A percentile compares a stretch with the other conserved stretches of the same genome.
These are phyloP conservation scores for Rhineura floridana DNA, from an alignment of 2,113 vertebrate species.

Conservation along the genomic window DNA sequence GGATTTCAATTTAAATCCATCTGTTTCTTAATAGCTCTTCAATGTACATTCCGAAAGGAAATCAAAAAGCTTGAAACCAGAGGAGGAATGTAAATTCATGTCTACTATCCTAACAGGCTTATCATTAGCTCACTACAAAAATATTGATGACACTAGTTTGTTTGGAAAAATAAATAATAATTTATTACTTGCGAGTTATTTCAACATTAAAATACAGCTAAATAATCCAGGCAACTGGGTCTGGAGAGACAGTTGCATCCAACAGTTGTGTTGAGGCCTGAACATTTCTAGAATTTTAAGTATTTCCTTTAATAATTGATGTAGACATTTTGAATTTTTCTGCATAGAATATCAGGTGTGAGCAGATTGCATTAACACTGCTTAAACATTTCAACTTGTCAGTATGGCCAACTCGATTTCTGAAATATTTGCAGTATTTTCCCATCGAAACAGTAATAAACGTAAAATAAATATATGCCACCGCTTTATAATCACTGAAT, in stretches of 20 bases:
- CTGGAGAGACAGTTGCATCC: conserved; percentile 80
- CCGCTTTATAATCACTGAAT: conserved; percentile 87
- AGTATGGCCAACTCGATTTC: conserved; percentile 86
- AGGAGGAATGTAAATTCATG: conserved; percentile 9
- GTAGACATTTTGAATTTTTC: conserved; percentile 86
- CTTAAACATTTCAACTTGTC: conserved; percentile 89
- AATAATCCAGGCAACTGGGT: conserved; percentile 63
- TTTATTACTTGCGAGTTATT: conserved; percentile 63
- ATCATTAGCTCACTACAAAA: conserved; percentile 43
- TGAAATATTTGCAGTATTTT: conserved; percentile 90
- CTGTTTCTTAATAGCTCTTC: conserved; percentile 2
- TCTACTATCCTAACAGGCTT: conserved; percentile 20
- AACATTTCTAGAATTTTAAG: conserved; percentile 81
- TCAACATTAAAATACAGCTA: conserved; percentile 62
- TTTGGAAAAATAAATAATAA: conserved; percentile 48
- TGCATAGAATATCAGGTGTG: conserved; percentile 81
- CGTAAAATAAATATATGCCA: conserved; percentile 84
- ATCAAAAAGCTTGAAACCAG: conserved; percentile 10
- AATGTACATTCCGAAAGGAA: conserved; percentile 6
- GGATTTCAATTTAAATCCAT: background rate
- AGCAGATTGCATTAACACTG: conserved; percentile 83
- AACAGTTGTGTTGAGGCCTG: conserved; percentile 72
- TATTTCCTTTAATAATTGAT: conserved; percentile 91
- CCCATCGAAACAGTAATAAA: conserved; percentile 90
- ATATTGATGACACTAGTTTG: conserved; percentile 47